A percentile compares a stretch with the other conserved stretches of the same genome.
Conservation (phyloP, 2,888 invertebrate species). For the Lithophane ornitopus region DNA sequence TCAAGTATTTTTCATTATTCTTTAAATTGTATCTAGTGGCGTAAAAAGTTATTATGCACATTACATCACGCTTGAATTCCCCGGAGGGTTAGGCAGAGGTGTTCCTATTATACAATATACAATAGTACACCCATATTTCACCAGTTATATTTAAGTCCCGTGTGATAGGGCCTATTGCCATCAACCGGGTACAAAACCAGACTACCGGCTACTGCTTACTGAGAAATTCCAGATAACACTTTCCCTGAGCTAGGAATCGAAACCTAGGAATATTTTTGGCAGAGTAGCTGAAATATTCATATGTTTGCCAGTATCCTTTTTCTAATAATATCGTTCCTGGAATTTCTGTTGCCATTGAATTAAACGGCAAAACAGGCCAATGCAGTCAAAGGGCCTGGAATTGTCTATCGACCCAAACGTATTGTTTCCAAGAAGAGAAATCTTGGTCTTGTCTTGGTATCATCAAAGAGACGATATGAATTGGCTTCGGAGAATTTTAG, state of each 20-base stretch:
- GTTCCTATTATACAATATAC: neutral
- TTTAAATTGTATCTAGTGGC: no score
- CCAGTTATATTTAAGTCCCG: neutral
- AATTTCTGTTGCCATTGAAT: neutral
- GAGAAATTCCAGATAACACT: neutral
- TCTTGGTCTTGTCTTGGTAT: neutral
- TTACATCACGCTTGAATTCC: neutral
- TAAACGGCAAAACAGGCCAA: neutral
- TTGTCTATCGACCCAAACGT: neutral
- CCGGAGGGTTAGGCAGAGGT: neutral
- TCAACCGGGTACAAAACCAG: neutral
- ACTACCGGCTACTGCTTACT: neutral
- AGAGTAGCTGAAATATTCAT: no score
- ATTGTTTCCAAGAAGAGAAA: neutral
- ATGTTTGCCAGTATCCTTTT: no score
- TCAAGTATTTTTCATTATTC: no score
- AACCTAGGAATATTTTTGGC: neutral
- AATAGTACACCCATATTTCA: neutral
- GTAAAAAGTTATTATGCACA: no score
- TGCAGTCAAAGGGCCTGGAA: neutral
- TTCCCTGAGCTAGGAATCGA: neutral
- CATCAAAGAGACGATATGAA: neutral
- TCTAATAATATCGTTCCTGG: neutral
- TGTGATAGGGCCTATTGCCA: neutral
- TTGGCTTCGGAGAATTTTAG: neutral